Base-by-base conservation (phyloP, 1,140 invertebrate species). In the Venturia canescens region DNA sequence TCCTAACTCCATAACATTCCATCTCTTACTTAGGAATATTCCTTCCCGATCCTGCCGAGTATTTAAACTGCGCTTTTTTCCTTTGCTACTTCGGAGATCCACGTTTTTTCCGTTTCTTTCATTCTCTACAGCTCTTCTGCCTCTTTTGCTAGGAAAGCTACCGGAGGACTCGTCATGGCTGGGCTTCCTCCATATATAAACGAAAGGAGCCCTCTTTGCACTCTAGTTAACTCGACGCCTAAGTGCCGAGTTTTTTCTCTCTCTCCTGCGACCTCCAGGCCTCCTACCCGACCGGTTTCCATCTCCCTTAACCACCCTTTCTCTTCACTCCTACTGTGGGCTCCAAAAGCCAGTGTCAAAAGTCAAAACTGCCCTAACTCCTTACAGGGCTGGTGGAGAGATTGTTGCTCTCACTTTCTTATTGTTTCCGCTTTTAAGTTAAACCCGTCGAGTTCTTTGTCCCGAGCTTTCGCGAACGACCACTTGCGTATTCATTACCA, bases 171-270 rank as follows among this genome's bases (percentile, higher is more conserved):
- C 23, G 60, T 63, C 60, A 63, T 6, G 60, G 27, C 23, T 26
- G 23, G 23, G 60, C 27, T 63, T 63, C 31, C 67, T 83, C 38
- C 84, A 88, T 88, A 84, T 86, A 86, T 87, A 88, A 89, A 87
- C 81, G 84, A 79, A 6, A 23, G 66, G 26, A 31, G 27, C 27
- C 27, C 11, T 69, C 77, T 66, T 78, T 82, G 82, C 83, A 86
- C 84, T 89, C 86, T 87, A 87, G 83, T 87, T 86, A 83, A 84
- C 82, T 83, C 71, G 74, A 26, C n/a, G 13, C 13, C 86, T 86
- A 87, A 88, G 84, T 86, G 84, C 86, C 82, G 80, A 79, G 86
- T 88, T 87, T 87, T 84, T 85, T 80, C 77, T 84, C 84, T 80
- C 84, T 83, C 78, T 74, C 66, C 38, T 44, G 13, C 38, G 38